These are phyloP conservation scores for Mandrillus leucophaeus DNA, from an alignment of 2,113 vertebrate genomes.

Conservation along the genomic window DNA sequence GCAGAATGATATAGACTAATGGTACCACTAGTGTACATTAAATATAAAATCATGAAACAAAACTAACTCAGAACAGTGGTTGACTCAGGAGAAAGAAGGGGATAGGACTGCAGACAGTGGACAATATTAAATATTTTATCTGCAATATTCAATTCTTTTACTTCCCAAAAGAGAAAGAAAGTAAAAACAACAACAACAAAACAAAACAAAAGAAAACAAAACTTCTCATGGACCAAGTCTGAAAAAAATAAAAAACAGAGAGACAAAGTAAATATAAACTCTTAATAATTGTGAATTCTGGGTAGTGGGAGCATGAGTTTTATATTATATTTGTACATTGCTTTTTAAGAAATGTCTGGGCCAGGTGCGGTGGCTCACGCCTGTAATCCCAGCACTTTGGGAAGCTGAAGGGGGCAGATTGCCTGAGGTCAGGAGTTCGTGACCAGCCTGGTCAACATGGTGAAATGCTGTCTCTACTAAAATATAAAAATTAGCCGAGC, in stretches of 20 bases:
- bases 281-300: slow-evolving; percentile 34
- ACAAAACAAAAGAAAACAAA: too few relatives aligned
- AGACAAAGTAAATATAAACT: slow-evolving; percentile 2
- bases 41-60: slow-evolving; percentile 16
- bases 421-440: too few relatives aligned
- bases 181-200: not conserved
- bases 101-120: not conserved
- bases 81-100: not conserved
- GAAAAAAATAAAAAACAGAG: not conserved
- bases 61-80: not conserved
- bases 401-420: too few relatives aligned
- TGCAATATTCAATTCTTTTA: not conserved
- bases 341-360: not conserved
- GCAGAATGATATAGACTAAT: not conserved
- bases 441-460: too few relatives aligned
- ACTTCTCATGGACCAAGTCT: too few relatives aligned
- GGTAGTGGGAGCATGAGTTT: not conserved
- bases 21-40: not conserved
- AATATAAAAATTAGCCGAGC: too few relatives aligned
- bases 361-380: too few relatives aligned
- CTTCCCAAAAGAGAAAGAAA: slow-evolving; percentile 21
- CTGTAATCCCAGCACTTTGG: too few relatives aligned
- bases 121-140: not conserved
- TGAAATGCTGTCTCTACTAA: too few relatives aligned
- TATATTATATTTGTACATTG: not conserved